Evolutionary conservation across 2,797 vertebrate species (phyloP), one percentile per base, ranked within the genome.

Genomic region (Argentina silus): DNA sequence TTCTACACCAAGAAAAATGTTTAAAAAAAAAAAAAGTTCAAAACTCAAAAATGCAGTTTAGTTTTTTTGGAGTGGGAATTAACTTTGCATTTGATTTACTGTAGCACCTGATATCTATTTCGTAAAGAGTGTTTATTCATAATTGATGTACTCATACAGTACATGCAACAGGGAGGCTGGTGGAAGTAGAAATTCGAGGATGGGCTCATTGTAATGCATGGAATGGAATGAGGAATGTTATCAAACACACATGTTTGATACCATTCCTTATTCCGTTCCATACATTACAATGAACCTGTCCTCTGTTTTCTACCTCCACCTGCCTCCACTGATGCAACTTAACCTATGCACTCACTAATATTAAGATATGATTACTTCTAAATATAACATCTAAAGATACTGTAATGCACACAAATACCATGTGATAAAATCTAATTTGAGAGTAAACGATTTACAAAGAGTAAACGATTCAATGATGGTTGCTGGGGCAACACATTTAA

Each of bases 91-190:
- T 48, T 50, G 12, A 27, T 51, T 23, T 15, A 70, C 12, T 77
- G 63, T 48, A 75, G 74, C 8, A 21, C 12, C 36, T 61, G 7
- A 72, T 60, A 11, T 10, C 12, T 7, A 67, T 79, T 76, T 36
- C 4, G 27, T 36, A 36, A 36, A 1, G 27, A 36, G 27, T 36
- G 27, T 36, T 36, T 36, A 36, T 36, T 36, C 1, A 36, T 36
- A 79, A 42, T 69, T 69, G 65, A 78, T 64, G 72, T 82, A 75
- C 65, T 45, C 67, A 78, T 72, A 78, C 72, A 80, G 66, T 44
- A 72, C 78, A 59, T 19, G 67, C 27, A 36, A 36, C 27, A 36
- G 27, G 27, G 27, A 4, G 4, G 27, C 2, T 36, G 27, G 27
- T 36, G 27, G 27, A 36, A 36, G 27, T 36, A 36, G 27, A 36